A percentile compares a stretch with the other conserved stretches of the same genome.
Evolutionary conservation across 2,797 vertebrate species (phyloP).

Genomic region (Propithecus deckenii): DNA sequence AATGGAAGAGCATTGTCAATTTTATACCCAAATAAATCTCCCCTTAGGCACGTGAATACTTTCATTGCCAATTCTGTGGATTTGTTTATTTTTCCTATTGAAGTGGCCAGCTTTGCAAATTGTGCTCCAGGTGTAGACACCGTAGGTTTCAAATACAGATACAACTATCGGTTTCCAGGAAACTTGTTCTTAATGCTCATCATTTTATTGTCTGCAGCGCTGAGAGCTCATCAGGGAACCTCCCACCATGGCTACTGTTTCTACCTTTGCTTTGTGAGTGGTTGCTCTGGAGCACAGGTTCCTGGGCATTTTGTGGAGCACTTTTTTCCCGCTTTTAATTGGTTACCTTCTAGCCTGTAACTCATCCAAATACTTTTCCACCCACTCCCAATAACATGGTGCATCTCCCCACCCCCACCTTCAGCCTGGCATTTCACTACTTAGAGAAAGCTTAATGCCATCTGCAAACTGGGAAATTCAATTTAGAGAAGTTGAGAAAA

Average conservation of each 20-base stretch:
- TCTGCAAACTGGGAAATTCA: conserved; percentile 53
- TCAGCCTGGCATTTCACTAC: conserved; percentile 49
- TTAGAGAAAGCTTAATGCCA: conserved; percentile 52
- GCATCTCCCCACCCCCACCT: neutral
- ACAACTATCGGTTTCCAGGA: neutral
- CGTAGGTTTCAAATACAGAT: neutral
- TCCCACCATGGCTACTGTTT: neutral
- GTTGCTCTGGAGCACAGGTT: neutral
- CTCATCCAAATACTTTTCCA: conserved; percentile 10
- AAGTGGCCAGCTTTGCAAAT: neutral
- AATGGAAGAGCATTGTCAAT: neutral
- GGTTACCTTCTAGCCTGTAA: neutral
- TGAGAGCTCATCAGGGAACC: neutral
- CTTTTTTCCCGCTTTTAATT: neutral
- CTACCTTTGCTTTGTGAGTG: neutral
- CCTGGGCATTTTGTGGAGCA: neutral
- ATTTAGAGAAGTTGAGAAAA: conserved; percentile 55
- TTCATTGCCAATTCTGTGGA: neutral
- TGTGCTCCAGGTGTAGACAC: neutral
- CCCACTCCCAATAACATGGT: neutral
- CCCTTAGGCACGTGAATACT: neutral
- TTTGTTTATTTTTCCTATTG: neutral
- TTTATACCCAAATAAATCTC: neutral
- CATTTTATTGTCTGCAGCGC: neutral
- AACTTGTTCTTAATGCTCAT: neutral